Percentiles rank a stretch among this genome's conserved stretches.
phyloP scores from a whole-genome alignment of 2,113 vertebrate genomes.

The Speoplatyrhinus poulsoni region DNA sequence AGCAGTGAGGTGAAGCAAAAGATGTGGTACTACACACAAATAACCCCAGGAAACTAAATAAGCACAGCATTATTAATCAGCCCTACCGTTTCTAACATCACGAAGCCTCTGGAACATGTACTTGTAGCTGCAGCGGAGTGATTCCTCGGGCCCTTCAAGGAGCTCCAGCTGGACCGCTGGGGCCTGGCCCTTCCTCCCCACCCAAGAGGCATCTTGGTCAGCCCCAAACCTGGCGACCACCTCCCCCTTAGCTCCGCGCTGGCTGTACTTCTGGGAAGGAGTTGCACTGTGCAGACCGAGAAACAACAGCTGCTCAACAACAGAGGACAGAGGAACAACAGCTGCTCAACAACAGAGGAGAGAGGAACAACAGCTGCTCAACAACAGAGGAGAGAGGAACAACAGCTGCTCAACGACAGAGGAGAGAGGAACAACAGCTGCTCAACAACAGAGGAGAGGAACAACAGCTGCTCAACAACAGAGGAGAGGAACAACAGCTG shows the following conservation, averaged over 20 bases:
- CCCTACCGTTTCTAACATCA: slow-evolving; percentile 83
- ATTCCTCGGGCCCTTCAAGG: slow-evolving; percentile 63
- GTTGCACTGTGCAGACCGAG: slow-evolving; percentile 71
- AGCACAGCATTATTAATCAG: neutral
- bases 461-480: too few relatives aligned
- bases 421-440: too few relatives aligned
- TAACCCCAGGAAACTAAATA: neutral
- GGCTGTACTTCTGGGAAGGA: slow-evolving; percentile 87
- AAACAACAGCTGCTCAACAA: neutral
- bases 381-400: too few relatives aligned
- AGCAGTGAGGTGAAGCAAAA: too few relatives aligned
- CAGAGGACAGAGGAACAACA: neutral
- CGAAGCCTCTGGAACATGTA: slow-evolving; percentile 90
- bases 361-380: too few relatives aligned
- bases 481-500: neutral
- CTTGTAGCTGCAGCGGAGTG: slow-evolving; percentile 79
- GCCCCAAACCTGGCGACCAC: slow-evolving; percentile 82
- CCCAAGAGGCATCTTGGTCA: slow-evolving; percentile 76
- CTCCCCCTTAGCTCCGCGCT: slow-evolving; percentile 82
- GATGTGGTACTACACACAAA: neutral
- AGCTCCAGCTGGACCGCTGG: slow-evolving; percentile 47
- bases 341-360: too few relatives aligned
- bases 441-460: too few relatives aligned
- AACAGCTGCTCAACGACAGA: too few relatives aligned
- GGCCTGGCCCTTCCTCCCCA: slow-evolving; percentile 67